These are phyloP conservation scores for Verasper variegatus DNA, from an alignment of 2,113 vertebrate species.

Conservation along the genomic window DNA sequence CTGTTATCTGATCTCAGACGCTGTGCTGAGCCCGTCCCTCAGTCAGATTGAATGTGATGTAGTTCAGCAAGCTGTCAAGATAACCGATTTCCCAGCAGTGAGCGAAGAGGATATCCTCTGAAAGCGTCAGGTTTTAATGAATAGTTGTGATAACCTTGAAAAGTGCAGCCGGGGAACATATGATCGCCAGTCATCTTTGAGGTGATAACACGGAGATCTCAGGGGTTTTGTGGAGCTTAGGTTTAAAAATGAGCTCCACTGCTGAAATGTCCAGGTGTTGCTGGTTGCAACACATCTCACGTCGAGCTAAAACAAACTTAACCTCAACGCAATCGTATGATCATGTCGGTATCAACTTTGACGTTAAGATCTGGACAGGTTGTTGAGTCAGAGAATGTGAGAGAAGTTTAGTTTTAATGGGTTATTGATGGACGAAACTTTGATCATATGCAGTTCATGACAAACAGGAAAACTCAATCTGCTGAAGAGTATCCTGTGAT, in stretches of 20 bases:
- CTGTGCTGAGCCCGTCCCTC: constrained; percentile 48
- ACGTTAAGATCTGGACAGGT: not conserved
- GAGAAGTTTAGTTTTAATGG: too few relatives aligned
- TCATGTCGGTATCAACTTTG: not conserved
- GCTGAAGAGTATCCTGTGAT: too few relatives aligned
- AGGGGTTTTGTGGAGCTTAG: constrained; percentile 9
- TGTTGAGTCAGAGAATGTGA: not conserved
- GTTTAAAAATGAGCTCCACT: not conserved
- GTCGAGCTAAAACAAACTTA: constrained; percentile 28
- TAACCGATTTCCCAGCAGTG: constrained; percentile 52
- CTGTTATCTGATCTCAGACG: constrained; percentile 61
- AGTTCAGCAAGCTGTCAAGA: constrained; percentile 67
- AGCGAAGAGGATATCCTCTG: constrained; percentile 58
- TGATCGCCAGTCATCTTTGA: constrained; percentile 52
- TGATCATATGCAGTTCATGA: not conserved
- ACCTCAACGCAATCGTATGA: not conserved
- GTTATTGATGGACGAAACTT: too few relatives aligned
- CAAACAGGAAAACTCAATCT: not conserved
- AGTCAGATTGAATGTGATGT: constrained; percentile 67
- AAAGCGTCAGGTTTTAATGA: constrained; percentile 57
- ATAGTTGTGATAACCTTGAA: constrained; percentile 60
- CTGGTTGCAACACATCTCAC: constrained; percentile 29
- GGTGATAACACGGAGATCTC: constrained; percentile 57
- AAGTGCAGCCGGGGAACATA: constrained; percentile 48
- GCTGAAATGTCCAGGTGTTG: constrained; percentile 46